Evolutionary conservation across 2,797 vertebrate species (phyloP).

Genomic region (Gastrophryne carolinensis): DNA sequence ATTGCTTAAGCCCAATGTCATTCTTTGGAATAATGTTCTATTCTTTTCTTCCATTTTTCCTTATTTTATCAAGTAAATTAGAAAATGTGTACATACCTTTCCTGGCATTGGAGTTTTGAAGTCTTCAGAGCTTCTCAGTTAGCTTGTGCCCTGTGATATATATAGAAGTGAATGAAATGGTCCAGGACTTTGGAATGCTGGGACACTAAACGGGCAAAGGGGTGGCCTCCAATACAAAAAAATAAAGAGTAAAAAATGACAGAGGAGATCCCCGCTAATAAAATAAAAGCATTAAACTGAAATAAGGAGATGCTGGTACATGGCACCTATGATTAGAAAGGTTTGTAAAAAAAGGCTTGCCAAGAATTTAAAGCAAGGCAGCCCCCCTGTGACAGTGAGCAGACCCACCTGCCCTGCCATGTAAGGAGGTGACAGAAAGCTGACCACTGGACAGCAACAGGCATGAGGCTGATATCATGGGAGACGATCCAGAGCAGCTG

Average conservation of each 20-base stretch:
- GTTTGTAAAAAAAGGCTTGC: not conserved
- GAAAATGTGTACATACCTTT: conserved; percentile 11
- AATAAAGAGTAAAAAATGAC: not conserved
- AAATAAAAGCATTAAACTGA: not conserved
- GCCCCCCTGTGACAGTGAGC: conserved; percentile 6
- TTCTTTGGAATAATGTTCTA: too few relatives aligned
- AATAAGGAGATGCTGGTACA: too few relatives aligned
- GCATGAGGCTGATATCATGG: conserved; percentile 28
- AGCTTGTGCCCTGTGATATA: conserved; percentile 55
- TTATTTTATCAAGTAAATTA: too few relatives aligned
- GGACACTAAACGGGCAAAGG: not conserved
- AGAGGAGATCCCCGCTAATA: not conserved
- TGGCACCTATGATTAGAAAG: too few relatives aligned
- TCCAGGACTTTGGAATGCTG: conserved; percentile 48
- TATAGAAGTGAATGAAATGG: conserved; percentile 67
- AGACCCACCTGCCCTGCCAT: conserved; percentile 58
- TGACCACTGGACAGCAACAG: conserved; percentile 37
- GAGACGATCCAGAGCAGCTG: conserved; percentile 62
- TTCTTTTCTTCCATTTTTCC: too few relatives aligned
- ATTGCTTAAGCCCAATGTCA: too few relatives aligned
- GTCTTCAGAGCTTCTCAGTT: conserved; percentile 11
- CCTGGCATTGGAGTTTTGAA: not conserved
- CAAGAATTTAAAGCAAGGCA: not conserved
- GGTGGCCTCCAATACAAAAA: not conserved
- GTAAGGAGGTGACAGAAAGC: conserved; percentile 62